Conservation (phyloP, 2,113 vertebrate genomes). For the Notarius lentiginosus region DNA sequence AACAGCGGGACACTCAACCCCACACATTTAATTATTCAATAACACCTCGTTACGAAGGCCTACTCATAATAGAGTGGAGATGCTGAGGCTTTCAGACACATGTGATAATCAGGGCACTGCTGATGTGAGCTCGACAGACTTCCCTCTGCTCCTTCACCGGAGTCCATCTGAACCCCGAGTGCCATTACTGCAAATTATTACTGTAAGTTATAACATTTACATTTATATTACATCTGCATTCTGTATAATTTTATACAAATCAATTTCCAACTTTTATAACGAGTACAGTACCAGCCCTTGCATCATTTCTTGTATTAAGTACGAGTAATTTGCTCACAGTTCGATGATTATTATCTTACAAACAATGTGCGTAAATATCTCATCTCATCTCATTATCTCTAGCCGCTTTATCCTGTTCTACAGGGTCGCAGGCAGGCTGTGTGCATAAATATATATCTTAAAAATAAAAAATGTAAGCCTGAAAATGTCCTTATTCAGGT, state of each 20-base stretch:
- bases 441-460: neutral
- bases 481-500: neutral
- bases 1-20: constrained; percentile 68
- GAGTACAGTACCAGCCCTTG: neutral
- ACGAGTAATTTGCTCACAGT: neutral
- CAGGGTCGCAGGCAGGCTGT: too few species aligned
- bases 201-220: neutral
- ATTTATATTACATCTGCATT: neutral
- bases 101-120: constrained; percentile 18
- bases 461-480: neutral
- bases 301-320: neutral
- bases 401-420: too few species aligned
- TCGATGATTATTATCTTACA: neutral
- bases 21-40: constrained; percentile 71
- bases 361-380: neutral
- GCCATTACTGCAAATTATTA: constrained; percentile 9
- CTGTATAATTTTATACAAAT: neutral
- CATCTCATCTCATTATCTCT: too few species aligned
- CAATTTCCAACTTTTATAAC: neutral
- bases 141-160: neutral
- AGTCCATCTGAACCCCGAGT: neutral
- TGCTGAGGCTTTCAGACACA: constrained; percentile 58
- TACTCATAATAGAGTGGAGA: constrained; percentile 62
- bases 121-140: neutral
- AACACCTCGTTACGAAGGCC: constrained; percentile 62